Evolutionary conservation across 1,140 invertebrate genomes (phyloP), one percentile per base, ranked within the genome.

Genomic region (Aphidius ervi): DNA sequence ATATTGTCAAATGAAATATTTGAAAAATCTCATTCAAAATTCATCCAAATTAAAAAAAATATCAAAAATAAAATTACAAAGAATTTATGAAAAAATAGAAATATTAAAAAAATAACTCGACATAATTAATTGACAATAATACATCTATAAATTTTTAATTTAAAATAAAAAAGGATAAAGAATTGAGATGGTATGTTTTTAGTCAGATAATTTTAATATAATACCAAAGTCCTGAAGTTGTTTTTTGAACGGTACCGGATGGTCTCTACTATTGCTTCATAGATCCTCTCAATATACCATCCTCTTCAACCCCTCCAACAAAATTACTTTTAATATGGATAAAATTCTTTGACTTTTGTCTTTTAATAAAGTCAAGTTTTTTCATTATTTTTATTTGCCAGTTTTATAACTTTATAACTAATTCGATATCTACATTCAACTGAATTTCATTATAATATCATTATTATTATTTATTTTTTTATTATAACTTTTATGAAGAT

Each of bases 181-280:
- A 31, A 39, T 37, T 9, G 45, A n/a, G 42, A 45, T 57, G 39
- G 47, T 20, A 58, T 40, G 56, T 58, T 37, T 47, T 48, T 41
- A 45, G 56, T 57, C 47, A 50, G 47, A 39, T 58, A 50, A 58
- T 58, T 58, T 58, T 58, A 58, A 50, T 50, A 58, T 58, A 46
- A 46, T 41, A 47, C 45, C n/a, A 40, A 49, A 40, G 57, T 40
- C 23, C 37, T 40, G 42, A 16, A 50, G 57, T 50, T 46, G 43
- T 58, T 58, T 42, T 40, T 50, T n/a, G 8, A 46, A 31, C 43
- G 40, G 57, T 42, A 58, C 57, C 47, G 46, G 20, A 58, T 58
- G 46, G 46, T 20, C 49, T 45, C 9, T 49, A 10, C 31, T 43
- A 56, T 52, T 31, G 23, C 49, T 37, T 4, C 49, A 40, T 37